These are phyloP conservation scores for Falco naumanni DNA, from an alignment of 2,797 vertebrate genomes.

Conservation along the genomic window DNA sequence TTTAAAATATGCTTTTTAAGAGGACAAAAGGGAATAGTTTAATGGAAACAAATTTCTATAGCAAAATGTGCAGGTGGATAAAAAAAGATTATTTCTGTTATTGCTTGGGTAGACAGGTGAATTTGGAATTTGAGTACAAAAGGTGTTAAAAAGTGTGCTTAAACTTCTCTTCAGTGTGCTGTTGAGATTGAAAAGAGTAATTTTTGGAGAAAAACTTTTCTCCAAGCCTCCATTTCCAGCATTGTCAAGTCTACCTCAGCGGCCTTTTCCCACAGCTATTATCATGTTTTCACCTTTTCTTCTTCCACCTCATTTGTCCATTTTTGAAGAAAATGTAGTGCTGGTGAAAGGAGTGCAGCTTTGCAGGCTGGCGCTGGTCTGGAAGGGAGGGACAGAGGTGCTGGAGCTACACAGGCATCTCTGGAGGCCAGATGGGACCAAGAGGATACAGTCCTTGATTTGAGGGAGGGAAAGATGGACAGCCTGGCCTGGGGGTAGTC, in stretches of 20 bases:
- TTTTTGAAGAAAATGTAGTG: not conserved
- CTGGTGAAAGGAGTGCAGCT: not conserved
- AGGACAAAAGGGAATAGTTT: constrained; percentile 67
- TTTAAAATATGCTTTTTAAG: constrained; percentile 68
- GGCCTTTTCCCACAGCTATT: not conserved
- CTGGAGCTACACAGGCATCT: not conserved
- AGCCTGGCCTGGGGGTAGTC: not conserved
- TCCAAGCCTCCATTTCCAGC: constrained; percentile 12
- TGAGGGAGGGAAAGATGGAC: not conserved
- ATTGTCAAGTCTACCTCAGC: not conserved
- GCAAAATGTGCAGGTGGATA: constrained; percentile 48
- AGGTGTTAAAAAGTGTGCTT: constrained; percentile 44
- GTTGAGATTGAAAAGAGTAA: constrained; percentile 53
- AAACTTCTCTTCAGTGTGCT: constrained; percentile 33
- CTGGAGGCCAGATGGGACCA: not conserved
- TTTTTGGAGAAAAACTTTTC: constrained; percentile 38
- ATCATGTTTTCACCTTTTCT: constrained; percentile 59
- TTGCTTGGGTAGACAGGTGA: constrained; percentile 52
- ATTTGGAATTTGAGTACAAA: constrained; percentile 65
- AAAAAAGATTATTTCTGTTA: constrained; percentile 67
- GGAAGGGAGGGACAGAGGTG: not conserved
- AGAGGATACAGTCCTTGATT: not conserved
- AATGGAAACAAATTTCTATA: constrained; percentile 72
- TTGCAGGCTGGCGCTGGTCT: not conserved
- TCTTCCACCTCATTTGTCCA: constrained; percentile 1